Conservation (phyloP, 2,113 vertebrate genomes). For the Ctenomys sociabilis region DNA sequence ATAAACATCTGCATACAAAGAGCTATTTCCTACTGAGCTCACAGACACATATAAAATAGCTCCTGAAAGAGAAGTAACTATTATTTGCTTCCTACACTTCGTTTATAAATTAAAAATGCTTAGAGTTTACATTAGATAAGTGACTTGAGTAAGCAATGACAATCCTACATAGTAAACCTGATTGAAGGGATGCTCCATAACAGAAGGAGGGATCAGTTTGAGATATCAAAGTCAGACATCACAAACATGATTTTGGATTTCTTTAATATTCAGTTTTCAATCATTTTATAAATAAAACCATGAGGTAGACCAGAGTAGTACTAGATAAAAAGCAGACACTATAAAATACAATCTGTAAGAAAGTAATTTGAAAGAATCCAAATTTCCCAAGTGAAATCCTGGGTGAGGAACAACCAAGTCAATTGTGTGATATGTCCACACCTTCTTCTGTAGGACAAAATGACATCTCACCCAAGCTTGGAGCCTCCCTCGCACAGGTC, state of each 20-base stretch:
- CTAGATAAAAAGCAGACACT: neutral
- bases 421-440: neutral
- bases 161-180: neutral
- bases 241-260: neutral
- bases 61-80: neutral
- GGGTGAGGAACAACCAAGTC: neutral
- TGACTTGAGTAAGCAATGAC: neutral
- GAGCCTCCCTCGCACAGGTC: neutral
- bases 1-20: neutral
- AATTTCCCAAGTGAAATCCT: neutral
- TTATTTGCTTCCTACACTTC: neutral
- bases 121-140: neutral
- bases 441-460: neutral
- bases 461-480: neutral
- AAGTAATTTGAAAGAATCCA: neutral
- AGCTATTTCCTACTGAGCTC: neutral
- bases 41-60: neutral
- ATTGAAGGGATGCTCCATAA: neutral
- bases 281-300: neutral
- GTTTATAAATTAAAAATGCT: slow-evolving; percentile 3
- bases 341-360: neutral
- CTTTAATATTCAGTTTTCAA: neutral
- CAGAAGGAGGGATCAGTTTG: neutral
- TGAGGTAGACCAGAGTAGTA: neutral
- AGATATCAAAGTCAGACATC: neutral